Evolutionary conservation across 2,797 vertebrate genomes (phyloP), one percentile per base, ranked within the genome.

Genomic region (Chrysocyon brachyurus): DNA sequence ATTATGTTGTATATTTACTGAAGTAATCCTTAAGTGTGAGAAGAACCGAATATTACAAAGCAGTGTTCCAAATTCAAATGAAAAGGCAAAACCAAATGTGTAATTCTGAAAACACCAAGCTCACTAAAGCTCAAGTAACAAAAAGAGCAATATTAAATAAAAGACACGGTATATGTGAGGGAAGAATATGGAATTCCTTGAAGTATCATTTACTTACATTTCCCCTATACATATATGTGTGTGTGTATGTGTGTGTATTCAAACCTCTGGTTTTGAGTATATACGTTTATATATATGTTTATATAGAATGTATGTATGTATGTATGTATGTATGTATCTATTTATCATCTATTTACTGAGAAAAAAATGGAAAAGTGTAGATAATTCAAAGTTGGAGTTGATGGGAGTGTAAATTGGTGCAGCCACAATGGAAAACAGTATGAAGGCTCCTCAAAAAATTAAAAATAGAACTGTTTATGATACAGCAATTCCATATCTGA

Each of bases 1-100:
- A 1, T 0, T 0, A 21, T 85, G 78, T 93, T 9, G n/a, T 70
- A 59, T 77, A 33, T 85, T 90, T 85, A 63, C n/a, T 46, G 56
- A 95, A 68, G 40, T 40, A 89, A 31, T 52, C 40, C 68, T 68
- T 79, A 78, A 90, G 57, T 28, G 19, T 64, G 68, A 24, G 54
- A 63, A 56, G 78, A 84, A 89, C 93, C 70, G 78, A 78, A 70
- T 54, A 61, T 72, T 85, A 70, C 26, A 85, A 90, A 72, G 61
- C 11, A 77, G 33, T 26, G 15, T 15, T 66, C 33, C 40, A 87
- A 83, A 70, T 88, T 92, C 22, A 92, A 95, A 83, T 77, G 77
- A 83, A 95, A 68, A 31, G 61, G 11, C 40, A 70, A 88, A 89
- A 70, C 36, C 31, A 46, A 96, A 68, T 75, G 52, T 66, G n/a